Evolutionary conservation across 2,888 invertebrate species (phyloP), one percentile per base, ranked within the genome.

Genomic region (Eucera pruinosa): DNA sequence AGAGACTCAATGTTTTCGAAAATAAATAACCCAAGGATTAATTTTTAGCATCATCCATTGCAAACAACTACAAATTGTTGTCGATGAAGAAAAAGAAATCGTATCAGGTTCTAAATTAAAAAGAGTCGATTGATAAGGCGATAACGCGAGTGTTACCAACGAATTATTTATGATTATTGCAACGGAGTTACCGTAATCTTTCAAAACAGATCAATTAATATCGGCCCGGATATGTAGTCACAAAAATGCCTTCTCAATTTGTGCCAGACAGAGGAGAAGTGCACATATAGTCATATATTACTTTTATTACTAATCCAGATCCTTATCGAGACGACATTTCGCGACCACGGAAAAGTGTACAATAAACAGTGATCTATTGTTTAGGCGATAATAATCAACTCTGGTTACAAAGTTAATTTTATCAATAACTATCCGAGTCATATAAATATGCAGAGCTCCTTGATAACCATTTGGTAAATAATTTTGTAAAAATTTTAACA

Each of bases 21-120:
- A 45, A 18, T 5, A 20, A 45, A 7, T 45, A 18, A 45, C 20
- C 3, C 0, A 1, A 7, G 1, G 36, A 15, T n/a, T n/a, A 41
- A n/a, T 11, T 45, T 5, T 18, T 7, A 4, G 20, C 18, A 36
- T 48, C 48, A 18, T 25, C 20, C 25, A n/a, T 7, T 39, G 27
- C 58, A 71, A 71, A 71, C 58, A 66, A 36, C 57, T 33, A n/a
- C 18, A 52, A 11, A 39, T 43, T 43, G 50, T 18, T 30, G 30
- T 25, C 55, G 23, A 18, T 0, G 13, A 18, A 13, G 1, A 33
- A n/a, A 33, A 48, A n/a, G 0, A 25, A 2, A 9, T 0, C 18
- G 27, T 41, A 30, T 55, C 23, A 25, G 11, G 15, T 9, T n/a
- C 20, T 3, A 58, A 41, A 73, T 73, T 61, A 73, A 41, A 55